Evolutionary conservation across 2,113 vertebrate genomes (phyloP).

Genomic region (Channa argus): DNA sequence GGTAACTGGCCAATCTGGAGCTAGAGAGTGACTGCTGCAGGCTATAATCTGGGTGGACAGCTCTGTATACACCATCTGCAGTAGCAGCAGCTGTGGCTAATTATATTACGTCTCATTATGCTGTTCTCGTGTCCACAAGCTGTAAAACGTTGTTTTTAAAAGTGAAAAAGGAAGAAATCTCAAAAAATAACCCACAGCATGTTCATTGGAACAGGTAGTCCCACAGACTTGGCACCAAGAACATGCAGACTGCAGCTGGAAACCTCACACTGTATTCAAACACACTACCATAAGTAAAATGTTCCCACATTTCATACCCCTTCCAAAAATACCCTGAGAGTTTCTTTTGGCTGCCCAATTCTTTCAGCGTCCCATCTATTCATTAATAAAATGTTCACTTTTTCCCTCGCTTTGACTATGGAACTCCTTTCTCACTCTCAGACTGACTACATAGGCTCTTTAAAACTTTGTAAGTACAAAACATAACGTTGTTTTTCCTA

Average conservation of each 20-base stretch:
- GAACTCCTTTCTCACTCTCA: constrained; percentile 24
- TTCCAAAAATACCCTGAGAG: constrained; percentile 37
- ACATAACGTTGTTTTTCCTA: no score
- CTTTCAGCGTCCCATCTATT: constrained; percentile 49
- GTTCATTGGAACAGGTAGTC: constrained; percentile 26
- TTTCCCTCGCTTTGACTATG: constrained; percentile 44
- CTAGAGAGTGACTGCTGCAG: constrained; percentile 4
- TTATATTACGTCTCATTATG: constrained; percentile 45
- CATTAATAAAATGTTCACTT: constrained; percentile 56
- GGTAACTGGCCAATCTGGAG: not conserved
- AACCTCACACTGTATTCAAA: constrained; percentile 18
- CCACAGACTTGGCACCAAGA: constrained; percentile 36
- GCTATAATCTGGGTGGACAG: constrained; percentile 39
- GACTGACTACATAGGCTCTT: constrained; percentile 44
- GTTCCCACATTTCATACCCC: constrained; percentile 52
- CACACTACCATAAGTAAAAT: constrained; percentile 44
- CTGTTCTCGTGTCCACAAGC: constrained; percentile 29
- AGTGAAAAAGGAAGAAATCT: not conserved
- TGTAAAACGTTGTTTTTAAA: constrained; percentile 31
- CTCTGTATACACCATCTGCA: constrained; percentile 29
- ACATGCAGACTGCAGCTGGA: constrained; percentile 28
- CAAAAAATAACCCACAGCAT: not conserved
- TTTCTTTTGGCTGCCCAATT: constrained; percentile 52
- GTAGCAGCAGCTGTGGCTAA: constrained; percentile 53
- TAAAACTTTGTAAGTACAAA: constrained; percentile 1